Evolutionary conservation across 2,888 invertebrate species (phyloP).

Genomic region (Therioaphis trifolii): DNA sequence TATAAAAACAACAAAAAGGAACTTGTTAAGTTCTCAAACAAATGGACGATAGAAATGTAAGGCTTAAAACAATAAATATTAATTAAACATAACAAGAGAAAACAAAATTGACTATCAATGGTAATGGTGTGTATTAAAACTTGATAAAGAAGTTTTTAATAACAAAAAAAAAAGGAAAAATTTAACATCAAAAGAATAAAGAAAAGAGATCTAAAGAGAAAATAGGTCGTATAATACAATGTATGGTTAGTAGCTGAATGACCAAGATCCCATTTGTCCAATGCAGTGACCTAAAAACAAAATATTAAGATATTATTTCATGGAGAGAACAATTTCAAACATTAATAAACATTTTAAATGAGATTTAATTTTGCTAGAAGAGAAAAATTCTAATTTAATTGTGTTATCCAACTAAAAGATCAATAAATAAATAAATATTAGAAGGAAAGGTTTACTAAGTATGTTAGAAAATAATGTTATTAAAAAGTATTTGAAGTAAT

Average conservation of each 20-base stretch:
- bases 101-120: slow-evolving; percentile 28
- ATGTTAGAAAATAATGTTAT: too few species aligned
- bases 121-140: background rate
- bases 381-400: background rate
- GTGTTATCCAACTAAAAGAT: background rate
- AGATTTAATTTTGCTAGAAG: background rate
- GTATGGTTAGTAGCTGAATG: slow-evolving; percentile 71
- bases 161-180: background rate
- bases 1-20: too few species aligned
- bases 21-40: background rate
- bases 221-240: too few species aligned
- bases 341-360: background rate
- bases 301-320: slow-evolving; percentile 54
- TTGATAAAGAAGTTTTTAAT: background rate
- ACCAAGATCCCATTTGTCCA: slow-evolving; percentile 88
- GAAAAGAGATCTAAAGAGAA: slow-evolving; percentile 15
- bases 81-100: background rate
- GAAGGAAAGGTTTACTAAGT: too few species aligned
- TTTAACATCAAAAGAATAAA: background rate
- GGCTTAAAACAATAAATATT: background rate
- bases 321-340: background rate
- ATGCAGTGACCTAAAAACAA: slow-evolving; percentile 77
- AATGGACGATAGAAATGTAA: background rate
- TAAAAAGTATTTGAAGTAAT: too few species aligned
- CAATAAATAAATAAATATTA: too few species aligned